Evolutionary conservation across 2,797 vertebrate species (phyloP).

Genomic region (Phataginus tetradactyla): DNA sequence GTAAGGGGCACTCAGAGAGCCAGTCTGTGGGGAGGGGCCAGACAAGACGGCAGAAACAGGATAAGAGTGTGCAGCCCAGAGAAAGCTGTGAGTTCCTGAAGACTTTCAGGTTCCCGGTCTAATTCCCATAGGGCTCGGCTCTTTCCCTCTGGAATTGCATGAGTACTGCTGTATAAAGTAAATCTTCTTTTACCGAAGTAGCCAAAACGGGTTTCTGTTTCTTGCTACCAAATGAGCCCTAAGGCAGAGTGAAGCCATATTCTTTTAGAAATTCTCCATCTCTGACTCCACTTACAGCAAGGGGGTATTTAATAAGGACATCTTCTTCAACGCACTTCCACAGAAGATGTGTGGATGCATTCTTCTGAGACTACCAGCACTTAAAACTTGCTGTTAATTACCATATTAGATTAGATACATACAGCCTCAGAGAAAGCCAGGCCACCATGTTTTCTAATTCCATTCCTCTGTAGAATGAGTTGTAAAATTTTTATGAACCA

Average conservation of each 20-base stretch:
- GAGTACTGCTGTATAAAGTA: background rate
- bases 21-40: background rate
- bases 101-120: background rate
- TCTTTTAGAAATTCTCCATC: background rate
- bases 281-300: background rate
- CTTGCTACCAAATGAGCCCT: background rate
- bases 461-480: background rate
- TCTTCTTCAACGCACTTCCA: constrained; percentile 39
- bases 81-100: background rate
- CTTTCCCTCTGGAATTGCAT: background rate
- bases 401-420: constrained; percentile 20
- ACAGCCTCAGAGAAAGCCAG: constrained; percentile 46
- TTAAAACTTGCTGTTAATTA: constrained; percentile 61
- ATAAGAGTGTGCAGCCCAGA: background rate
- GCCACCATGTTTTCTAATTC: constrained; percentile 21
- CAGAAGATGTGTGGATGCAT: constrained; percentile 28
- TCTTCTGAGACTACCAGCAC: constrained; percentile 35
- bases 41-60: background rate
- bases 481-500: constrained; percentile 55
- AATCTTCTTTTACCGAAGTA: background rate
- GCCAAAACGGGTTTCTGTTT: background rate
- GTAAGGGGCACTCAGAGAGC: background rate
- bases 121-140: background rate
- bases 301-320: background rate
- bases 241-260: background rate